Percentiles rank a stretch among this genome's conserved stretches.
These are phyloP conservation scores for Xiphophorus maculatus DNA, from an alignment of 2,113 vertebrate genomes.

Conservation along the genomic window DNA sequence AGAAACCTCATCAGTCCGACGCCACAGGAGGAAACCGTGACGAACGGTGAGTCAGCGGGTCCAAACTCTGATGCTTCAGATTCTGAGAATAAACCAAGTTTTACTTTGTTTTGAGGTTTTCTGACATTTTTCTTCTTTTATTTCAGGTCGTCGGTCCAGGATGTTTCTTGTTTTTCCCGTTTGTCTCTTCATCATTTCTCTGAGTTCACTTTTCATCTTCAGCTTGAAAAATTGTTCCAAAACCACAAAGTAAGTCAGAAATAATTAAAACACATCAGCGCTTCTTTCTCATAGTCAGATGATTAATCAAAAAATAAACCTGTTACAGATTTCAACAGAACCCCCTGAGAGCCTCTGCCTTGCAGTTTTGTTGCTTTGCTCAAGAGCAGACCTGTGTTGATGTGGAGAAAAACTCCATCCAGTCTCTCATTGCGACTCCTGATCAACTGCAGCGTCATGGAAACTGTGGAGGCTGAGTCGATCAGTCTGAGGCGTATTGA, in stretches of 20 bases:
- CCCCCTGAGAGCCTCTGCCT: too few relatives aligned
- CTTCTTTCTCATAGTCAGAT: not conserved
- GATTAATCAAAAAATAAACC: too few relatives aligned
- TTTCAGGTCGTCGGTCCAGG: not conserved
- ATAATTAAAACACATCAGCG: not conserved
- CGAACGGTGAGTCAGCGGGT: not conserved
- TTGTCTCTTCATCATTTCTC: not conserved
- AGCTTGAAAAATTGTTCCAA: not conserved
- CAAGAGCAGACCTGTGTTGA: too few relatives aligned
- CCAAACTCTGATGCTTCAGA: not conserved
- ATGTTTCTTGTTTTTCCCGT: not conserved
- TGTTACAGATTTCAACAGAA: too few relatives aligned
- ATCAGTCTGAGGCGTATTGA: too few relatives aligned
- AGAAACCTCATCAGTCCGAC: not conserved
- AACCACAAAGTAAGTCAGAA: not conserved
- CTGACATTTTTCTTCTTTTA: not conserved
- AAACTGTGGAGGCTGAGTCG: not conserved
- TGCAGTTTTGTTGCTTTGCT: too few relatives aligned
- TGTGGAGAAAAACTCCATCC: too few relatives aligned
- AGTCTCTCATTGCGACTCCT: too few relatives aligned
- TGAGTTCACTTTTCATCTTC: not conserved
- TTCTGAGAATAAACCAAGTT: not conserved
- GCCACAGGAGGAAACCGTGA: fast-evolving
- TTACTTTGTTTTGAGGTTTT: not conserved
- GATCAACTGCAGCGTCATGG: not conserved